Evolutionary conservation across 2,888 invertebrate species (phyloP), one percentile per base, ranked within the genome.

Genomic region (Junonia oenone): DNA sequence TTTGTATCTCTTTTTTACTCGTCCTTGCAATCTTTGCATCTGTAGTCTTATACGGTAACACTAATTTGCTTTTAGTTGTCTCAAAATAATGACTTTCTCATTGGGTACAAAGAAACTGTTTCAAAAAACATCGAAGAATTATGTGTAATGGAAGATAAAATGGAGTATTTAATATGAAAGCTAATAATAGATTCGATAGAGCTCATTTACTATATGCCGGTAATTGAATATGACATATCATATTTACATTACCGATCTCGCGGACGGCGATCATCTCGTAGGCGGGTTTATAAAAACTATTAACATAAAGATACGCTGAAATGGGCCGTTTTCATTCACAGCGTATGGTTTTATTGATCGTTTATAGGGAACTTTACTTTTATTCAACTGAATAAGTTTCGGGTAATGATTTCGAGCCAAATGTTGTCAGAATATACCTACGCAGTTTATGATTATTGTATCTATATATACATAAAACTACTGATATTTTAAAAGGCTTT

Each of bases 281-380:
- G 55, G 55, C 46, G 46, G 50, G n/a, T 33, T 29, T 8, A 46
- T 40, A 51, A 55, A 51, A 55, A 55, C 31, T 51, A 51, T 55
- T 15, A 55, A 40, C 26, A 40, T 55, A 51, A 56, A 56, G n/a
- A 43, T 43, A 27, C 29, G 40, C 19, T 19, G 33, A 47, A 51
- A 56, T 48, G 33, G 40, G 33, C 38, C 22, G 33, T 27, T 43
- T 47, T 51, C 47, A 43, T 56, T 51, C 35, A 43, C 43, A 26
- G 26, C 43, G 26, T 40, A 40, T 43, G 26, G 43, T 43, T 43
- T 43, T 26, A 26, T 43, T 26, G 43, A 13, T n/a, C 43, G 43
- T 43, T 43, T 13, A 13, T 43, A 43, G 26, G 13, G n/a, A 13
- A 43, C 17, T 26, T 43, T 43, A 43, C 43, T 43, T 43, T 43